A percentile compares a stretch with the other conserved stretches of the same genome.
phyloP scores from a whole-genome alignment of 2,113 vertebrate genomes.

The Balaenoptera acutorostrata region DNA sequence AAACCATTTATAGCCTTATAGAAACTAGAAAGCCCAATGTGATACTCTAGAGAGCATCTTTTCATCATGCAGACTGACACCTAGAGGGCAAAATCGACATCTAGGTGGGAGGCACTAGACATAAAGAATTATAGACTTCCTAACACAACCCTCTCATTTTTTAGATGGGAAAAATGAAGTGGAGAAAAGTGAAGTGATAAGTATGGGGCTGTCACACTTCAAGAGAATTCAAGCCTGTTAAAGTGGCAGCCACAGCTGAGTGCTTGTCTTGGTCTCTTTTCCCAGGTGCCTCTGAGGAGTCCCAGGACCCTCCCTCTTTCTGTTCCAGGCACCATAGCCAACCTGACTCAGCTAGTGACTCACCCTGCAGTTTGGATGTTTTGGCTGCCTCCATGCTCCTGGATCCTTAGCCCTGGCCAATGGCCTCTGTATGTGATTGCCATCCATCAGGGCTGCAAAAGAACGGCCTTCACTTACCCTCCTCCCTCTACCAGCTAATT shows the following conservation, averaged over 20 bases:
- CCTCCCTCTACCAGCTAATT: background rate
- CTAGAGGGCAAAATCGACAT: background rate
- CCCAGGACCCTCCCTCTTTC: background rate
- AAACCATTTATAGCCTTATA: background rate
- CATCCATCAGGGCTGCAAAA: background rate
- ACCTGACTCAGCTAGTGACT: background rate
- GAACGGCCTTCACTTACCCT: background rate
- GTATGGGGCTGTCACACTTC: background rate
- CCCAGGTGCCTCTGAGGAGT: background rate
- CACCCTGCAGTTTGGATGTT: background rate
- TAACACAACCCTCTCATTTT: background rate
- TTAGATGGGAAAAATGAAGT: conserved; percentile 18
- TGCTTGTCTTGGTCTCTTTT: background rate
- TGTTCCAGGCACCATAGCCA: background rate
- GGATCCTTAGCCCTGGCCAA: background rate
- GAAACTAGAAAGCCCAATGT: background rate
- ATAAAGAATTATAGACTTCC: conserved; percentile 36
- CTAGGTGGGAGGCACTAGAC: background rate
- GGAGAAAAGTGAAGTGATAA: conserved; percentile 25
- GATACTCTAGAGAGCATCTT: background rate
- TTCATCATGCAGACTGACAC: background rate
- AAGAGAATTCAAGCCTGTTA: background rate
- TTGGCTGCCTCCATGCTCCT: background rate
- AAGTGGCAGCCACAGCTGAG: background rate
- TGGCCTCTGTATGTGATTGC: background rate